Base-by-base conservation (phyloP, 2,888 invertebrate species). In the Helobdella robusta region DNA sequence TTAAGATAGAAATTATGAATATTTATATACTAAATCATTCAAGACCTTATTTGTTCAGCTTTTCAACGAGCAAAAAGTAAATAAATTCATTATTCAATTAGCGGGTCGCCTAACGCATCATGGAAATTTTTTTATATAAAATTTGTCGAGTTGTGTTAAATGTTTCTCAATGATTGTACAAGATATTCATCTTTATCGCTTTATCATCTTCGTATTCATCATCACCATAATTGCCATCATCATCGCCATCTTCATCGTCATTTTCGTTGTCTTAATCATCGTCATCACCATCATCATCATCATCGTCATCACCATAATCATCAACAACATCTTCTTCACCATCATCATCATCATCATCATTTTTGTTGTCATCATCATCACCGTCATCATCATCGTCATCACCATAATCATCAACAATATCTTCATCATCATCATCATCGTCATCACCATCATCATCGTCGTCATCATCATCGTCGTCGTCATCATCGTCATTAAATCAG, bases 401-500 rank as follows among this genome's bases (percentile, higher is more conserved):
- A 15, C 25, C 28, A 61, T 61, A 25, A 52, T 48, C 32, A 48
- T 61, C 32, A 15, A 48, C 48, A 61, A 25, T n/a, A 15, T 48
- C 28, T 48, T 61, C 48, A 52, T 28, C 25, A 18, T 48, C 52
- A 52, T 52, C 2, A 23, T 25, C 30, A 2, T 32, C 2, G 23
- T 32, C 59, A 2, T 59, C 59, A 25, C 50, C 46, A 58, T 52
- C 48, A 52, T 52, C 61, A 61, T 61, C 61, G 25, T 61, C 52
- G 50, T 61, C 61, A 52, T 52, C 48, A 60, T 2, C 52, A 63
- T 63, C 52, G 44, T 61, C 61, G 44, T 61, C 50, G 46, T 46
- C 61, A 58, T 46, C 50, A 61, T 61, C 61, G n/a, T 40, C 44
- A 40, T 40, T n/a, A 40, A 15, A n/a, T n/a, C n/a, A n/a, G n/a